These are phyloP conservation scores for Odontamblyopus rebecca DNA, from an alignment of 2,797 vertebrate species.

Conservation along the genomic window DNA sequence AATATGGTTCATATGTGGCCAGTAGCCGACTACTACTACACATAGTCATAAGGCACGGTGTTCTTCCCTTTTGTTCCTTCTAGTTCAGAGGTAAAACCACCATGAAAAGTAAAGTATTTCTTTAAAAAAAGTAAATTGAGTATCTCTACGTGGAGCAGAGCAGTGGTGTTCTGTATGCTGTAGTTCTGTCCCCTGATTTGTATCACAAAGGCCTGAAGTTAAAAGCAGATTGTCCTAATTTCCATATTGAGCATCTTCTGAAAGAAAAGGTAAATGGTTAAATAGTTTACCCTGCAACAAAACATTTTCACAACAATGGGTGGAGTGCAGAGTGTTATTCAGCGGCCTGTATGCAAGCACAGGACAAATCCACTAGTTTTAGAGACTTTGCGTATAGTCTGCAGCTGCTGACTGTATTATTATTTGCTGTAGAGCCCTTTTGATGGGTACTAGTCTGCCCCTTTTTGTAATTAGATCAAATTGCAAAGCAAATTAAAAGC, in stretches of 20 bases:
- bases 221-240: slow-evolving; percentile 20
- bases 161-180: neutral
- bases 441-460: neutral
- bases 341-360: slow-evolving; percentile 27
- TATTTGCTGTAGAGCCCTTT: neutral
- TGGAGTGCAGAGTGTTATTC: slow-evolving; percentile 5
- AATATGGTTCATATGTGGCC: no score
- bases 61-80: no score
- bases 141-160: neutral
- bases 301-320: slow-evolving; percentile 18
- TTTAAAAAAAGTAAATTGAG: no score
- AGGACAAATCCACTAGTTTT: slow-evolving; percentile 21
- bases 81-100: neutral
- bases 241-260: slow-evolving; percentile 30
- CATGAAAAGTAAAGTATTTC: neutral
- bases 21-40: neutral
- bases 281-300: slow-evolving; percentile 9
- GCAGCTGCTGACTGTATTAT: slow-evolving; percentile 10
- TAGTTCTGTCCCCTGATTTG: slow-evolving; percentile 32
- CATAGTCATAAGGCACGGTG: neutral
- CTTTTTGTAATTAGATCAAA: neutral
- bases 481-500: neutral
- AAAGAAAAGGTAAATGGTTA: slow-evolving; percentile 14
- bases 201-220: slow-evolving; percentile 33
- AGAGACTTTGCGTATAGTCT: slow-evolving; percentile 8